These are phyloP conservation scores for Steinernema scapterisci DNA, from an alignment of 2,888 invertebrate species.

Conservation along the genomic window DNA sequence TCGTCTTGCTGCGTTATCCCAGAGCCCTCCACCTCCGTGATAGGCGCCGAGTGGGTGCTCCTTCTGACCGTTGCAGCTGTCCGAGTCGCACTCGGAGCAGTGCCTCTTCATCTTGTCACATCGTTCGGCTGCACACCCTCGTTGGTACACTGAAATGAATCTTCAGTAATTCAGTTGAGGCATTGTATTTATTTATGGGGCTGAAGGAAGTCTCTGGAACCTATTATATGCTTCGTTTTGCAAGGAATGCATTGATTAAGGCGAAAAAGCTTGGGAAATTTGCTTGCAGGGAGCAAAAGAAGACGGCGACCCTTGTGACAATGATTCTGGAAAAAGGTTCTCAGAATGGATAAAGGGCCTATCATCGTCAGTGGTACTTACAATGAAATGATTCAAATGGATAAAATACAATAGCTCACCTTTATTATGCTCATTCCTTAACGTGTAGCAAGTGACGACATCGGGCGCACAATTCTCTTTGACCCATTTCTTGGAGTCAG, in stretches of 20 bases:
- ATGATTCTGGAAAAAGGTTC: too few relatives aligned
- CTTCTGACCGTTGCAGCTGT: constrained; percentile 17
- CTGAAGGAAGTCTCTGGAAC: too few relatives aligned
- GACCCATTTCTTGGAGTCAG: constrained; percentile 14
- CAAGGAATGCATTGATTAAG: too few relatives aligned
- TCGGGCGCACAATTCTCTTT: constrained; percentile 15
- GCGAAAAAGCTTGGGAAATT: too few relatives aligned
- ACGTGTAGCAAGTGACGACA: constrained; percentile 1
- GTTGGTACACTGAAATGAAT: not conserved
- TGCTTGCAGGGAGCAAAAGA: too few relatives aligned
- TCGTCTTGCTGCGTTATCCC: not conserved
- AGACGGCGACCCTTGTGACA: too few relatives aligned
- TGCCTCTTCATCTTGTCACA: constrained; percentile 6
- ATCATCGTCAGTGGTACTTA: too few relatives aligned
- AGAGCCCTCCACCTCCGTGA: constrained; percentile 17
- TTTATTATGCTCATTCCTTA: constrained; percentile 26
- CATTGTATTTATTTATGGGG: too few relatives aligned
- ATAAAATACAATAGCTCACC: not conserved
- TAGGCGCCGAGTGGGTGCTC: not conserved
- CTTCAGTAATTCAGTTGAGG: not conserved
- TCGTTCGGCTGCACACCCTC: not conserved
- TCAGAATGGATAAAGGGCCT: too few relatives aligned
- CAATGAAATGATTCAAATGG: too few relatives aligned
- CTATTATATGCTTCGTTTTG: too few relatives aligned
- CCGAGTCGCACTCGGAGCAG: constrained; percentile 18